Evolutionary conservation across 2,797 vertebrate genomes (phyloP).

Genomic region (Hippopotamyrus pictus): DNA sequence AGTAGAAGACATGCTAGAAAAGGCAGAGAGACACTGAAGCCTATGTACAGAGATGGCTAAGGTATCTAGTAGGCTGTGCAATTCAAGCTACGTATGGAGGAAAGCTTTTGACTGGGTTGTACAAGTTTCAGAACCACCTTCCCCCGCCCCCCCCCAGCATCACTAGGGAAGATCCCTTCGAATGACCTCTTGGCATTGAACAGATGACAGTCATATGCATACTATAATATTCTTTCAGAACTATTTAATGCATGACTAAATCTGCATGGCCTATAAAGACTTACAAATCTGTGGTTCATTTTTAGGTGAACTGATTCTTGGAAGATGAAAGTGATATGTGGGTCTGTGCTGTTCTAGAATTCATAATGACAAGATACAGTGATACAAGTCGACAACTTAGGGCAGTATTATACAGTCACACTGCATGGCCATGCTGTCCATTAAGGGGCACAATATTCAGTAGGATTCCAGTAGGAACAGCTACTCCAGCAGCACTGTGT

Average conservation of each 20-base stretch:
- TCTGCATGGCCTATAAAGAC: not conserved
- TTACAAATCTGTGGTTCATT: not conserved
- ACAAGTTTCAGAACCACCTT: not conserved
- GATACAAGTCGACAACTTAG: not conserved
- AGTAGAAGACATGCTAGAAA: conserved; percentile 10
- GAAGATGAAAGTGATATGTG: not conserved
- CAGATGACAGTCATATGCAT: not conserved
- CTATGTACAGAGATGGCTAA: conserved; percentile 7
- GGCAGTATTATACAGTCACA: not conserved
- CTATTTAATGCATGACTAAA: not conserved
- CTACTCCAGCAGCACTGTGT: not conserved
- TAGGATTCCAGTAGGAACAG: not conserved
- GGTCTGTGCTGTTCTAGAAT: too few relatives aligned
- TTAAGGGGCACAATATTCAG: not conserved
- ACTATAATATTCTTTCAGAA: not conserved
- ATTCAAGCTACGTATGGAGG: not conserved
- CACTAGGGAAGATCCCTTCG: not conserved
- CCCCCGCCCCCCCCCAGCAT: not conserved
- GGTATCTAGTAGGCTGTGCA: not conserved
- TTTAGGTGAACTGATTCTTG: not conserved
- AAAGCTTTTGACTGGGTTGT: not conserved
- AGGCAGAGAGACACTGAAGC: not conserved
- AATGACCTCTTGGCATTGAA: not conserved
- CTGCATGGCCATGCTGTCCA: not conserved
- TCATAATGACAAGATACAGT: not conserved